Base-by-base conservation (phyloP, 1,140 invertebrate genomes). In the Kradibia gibbosae region DNA sequence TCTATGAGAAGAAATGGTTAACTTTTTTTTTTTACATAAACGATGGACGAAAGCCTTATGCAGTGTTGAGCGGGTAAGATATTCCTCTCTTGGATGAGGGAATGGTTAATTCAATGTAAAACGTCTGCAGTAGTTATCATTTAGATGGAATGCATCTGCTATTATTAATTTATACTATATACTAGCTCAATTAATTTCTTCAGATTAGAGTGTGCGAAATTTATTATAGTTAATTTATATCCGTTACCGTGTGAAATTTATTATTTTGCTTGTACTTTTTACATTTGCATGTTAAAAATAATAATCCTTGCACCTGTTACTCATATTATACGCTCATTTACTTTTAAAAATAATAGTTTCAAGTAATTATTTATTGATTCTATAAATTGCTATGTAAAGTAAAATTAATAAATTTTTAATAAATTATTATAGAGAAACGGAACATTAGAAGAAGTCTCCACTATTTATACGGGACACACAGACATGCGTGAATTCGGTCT, bases 401-500 rank as follows among this genome's bases (percentile, higher is more conserved):
- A 57, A 17, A n/a, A 57, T n/a, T 57, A 62, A 42, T 57, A 28
- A 70, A 75, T 53, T 50, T 31, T 53, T 60, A 34, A 76, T 62
- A 39, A 5, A 34, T 79, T 11, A 36, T 82, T 92, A 22, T 90
- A 96, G 94, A 93, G 96, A 89, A 98, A 98, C 86, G 95, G 96
- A 1, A 97, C 96, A 0, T 85, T 96, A 20, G 93, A 94, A 5
- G 96, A 97, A 86, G 93, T 96, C 0, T 95, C 94, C 2, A 96
- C 95, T 0, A 96, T 97, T 39, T 95, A 94, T 85, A 96, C 96
- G 0, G 96, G 96, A 0, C 93, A 94, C 55, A 93, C 93, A 1
- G 92, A 93, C 50, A 95, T 97, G 94, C 92, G 94, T 8, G 93
- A 95, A 45, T 97, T 97, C 84, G 96, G 96, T 1, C 93, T 95